A percentile compares a stretch with the other conserved stretches of the same genome.
phyloP scores from a whole-genome alignment of 2,797 vertebrate genomes.

The Salmo trutta region DNA sequence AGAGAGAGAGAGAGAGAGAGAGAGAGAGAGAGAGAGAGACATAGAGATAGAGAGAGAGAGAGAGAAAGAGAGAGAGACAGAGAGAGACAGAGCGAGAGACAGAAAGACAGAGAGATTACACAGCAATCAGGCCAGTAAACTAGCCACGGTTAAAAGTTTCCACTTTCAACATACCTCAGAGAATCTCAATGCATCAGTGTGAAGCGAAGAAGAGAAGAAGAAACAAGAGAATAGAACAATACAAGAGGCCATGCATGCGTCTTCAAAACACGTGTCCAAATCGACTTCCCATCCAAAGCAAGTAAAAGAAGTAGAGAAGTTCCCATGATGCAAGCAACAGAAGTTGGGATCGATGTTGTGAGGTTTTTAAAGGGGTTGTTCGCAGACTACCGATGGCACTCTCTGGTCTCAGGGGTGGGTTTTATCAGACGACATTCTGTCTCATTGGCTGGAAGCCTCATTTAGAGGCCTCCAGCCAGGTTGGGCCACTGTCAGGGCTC shows the following conservation, averaged over 20 bases:
- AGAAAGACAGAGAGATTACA: slow-evolving; percentile 14
- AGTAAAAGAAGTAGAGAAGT: slow-evolving; percentile 30
- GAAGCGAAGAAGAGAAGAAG: background rate
- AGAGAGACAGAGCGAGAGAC: background rate
- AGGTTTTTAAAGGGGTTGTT: slow-evolving; percentile 38
- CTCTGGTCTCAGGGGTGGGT: slow-evolving; percentile 36
- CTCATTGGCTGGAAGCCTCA: slow-evolving; percentile 23
- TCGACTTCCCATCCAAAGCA: slow-evolving; percentile 36
- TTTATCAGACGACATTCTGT: slow-evolving; percentile 41
- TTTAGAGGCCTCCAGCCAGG: slow-evolving; percentile 9
- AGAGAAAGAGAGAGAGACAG: background rate
- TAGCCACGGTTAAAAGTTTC: slow-evolving; percentile 59
- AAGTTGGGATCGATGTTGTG: slow-evolving; percentile 22
- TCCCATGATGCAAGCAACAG: slow-evolving; percentile 35
- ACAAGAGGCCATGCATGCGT: slow-evolving; percentile 46
- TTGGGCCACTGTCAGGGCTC: slow-evolving; percentile 21
- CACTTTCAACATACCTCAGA: slow-evolving; percentile 53
- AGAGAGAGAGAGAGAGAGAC: background rate
- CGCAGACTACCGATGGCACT: slow-evolving; percentile 25
- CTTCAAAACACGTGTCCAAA: slow-evolving; percentile 52
- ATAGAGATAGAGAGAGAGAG: background rate
- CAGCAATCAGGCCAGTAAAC: slow-evolving; percentile 49
- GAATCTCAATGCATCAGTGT: slow-evolving; percentile 56
- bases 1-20: rapidly evolving
- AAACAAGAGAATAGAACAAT: slow-evolving; percentile 46